Evolutionary conservation across 2,888 invertebrate genomes (phyloP), one percentile per base, ranked within the genome.

Genomic region (Ornithoptera priamus): DNA sequence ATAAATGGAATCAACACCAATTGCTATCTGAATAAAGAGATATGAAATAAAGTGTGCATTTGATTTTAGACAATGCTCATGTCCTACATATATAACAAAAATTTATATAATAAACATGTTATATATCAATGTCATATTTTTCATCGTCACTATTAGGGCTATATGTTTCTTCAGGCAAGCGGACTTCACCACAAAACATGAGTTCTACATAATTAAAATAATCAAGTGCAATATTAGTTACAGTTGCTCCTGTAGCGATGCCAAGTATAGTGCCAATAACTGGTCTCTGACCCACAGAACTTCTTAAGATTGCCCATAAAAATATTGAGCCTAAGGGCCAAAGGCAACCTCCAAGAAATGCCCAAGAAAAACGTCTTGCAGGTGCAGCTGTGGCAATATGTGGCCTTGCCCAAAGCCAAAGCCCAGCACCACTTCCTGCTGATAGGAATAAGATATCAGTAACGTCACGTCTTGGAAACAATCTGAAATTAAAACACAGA

Each of bases 271-370:
- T 95, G 75, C 96, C 95, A 36, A 96, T 77, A 7, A 94, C 84
- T 59, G 95, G 94, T 82, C 95, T 94, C 75, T 95, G 93, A 0
- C 97, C 97, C 62, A 98, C 90, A 56, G 96, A 92, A 75, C 96
- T 96, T 81, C 97, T 95, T 58, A 97, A 88, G 56, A 98, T 95
- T 12, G 98, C 98, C 97, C 98, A 98, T 73, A 96, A 90, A 70
- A 98, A 93, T 62, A 98, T 96, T 0, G 98, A 97, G 18, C 98
- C 98, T 81, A 98, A 95, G 74, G 97, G 97, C 93, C 98, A 96
- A 30, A 98, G 93, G 15, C 96, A 93, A 61, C 97, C 95, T 66
- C 97, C 96, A 71, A 96, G 80, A 73, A 94, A 97, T 93, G 95
- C 96, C 93, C 95, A 97, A 46, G 94, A 90, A 75, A 95, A 93